phyloP scores from a whole-genome alignment of 2,797 vertebrate genomes.

The Cyprinella venusta region DNA sequence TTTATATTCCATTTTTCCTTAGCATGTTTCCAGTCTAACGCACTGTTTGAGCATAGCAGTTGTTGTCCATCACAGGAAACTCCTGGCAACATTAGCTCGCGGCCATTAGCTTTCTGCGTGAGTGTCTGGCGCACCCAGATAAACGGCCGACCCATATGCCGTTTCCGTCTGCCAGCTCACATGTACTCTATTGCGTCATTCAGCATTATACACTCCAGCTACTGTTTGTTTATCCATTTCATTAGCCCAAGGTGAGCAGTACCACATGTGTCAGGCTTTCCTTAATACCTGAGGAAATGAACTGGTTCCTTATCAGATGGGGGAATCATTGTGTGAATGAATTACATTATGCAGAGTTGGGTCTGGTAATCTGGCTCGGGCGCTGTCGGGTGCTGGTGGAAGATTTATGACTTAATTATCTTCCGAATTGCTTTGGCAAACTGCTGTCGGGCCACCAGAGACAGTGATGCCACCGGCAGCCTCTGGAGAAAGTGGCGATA shows the following conservation, averaged over 20 bases:
- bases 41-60: conserved; percentile 40
- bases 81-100: conserved; percentile 57
- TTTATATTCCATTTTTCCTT: not conserved
- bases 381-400: conserved; percentile 67
- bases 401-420: conserved; percentile 85
- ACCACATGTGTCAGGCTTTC: conserved; percentile 51
- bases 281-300: conserved; percentile 62
- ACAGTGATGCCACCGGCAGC: conserved; percentile 65
- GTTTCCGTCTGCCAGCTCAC: conserved; percentile 33
- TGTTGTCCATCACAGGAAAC: conserved; percentile 56
- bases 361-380: conserved; percentile 63
- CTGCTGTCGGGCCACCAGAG: conserved; percentile 68
- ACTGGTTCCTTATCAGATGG: conserved; percentile 75
- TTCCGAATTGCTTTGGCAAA: conserved; percentile 71
- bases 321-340: conserved; percentile 66
- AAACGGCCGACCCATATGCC: conserved; percentile 48
- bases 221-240: conserved; percentile 74
- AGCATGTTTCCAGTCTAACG: conserved; percentile 18
- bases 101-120: conserved; percentile 57
- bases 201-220: conserved; percentile 38
- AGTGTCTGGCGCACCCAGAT: conserved; percentile 54
- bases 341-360: conserved; percentile 65
- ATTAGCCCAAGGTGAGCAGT: conserved; percentile 74
- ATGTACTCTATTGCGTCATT: conserved; percentile 14
- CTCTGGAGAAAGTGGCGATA: conserved; percentile 61